Conservation (phyloP, 1,140 invertebrate species). For the Eciton burchellii region DNA sequence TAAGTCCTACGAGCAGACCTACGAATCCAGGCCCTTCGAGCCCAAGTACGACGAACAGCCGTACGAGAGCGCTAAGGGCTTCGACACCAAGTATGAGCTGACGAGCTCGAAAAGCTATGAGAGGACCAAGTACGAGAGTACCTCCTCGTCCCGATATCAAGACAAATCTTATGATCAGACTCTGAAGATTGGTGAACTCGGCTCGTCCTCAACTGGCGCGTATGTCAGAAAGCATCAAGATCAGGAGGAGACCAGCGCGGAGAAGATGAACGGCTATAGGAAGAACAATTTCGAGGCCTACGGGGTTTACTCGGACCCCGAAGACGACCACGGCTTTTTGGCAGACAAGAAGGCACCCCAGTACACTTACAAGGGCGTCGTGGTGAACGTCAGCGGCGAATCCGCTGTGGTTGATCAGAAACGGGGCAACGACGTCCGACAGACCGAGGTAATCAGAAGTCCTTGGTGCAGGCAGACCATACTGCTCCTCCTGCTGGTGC, state of each 20-base stretch:
- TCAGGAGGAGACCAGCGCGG: conserved; percentile 72
- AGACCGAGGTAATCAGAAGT: conserved; percentile 77
- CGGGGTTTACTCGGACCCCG: conserved; percentile 86
- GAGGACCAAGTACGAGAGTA: conserved; percentile 80
- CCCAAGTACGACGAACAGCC: conserved; percentile 76
- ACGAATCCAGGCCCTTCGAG: conserved; percentile 74
- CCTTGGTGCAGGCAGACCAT: conserved; percentile 86
- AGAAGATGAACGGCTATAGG: conserved; percentile 84
- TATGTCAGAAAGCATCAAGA: conserved; percentile 82
- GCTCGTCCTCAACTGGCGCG: conserved; percentile 70
- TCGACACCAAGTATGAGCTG: conserved; percentile 82
- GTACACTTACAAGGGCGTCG: conserved; percentile 85
- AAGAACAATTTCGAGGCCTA: conserved; percentile 86
- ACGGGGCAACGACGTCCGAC: conserved; percentile 76
- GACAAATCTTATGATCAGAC: conserved; percentile 84
- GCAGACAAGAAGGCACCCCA: conserved; percentile 82
- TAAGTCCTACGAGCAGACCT: conserved; percentile 75
- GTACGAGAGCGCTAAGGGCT: conserved; percentile 72
- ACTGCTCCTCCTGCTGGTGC: conserved; percentile 85
- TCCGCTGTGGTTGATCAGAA: conserved; percentile 84
- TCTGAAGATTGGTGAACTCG: conserved; percentile 81
- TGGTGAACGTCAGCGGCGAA: conserved; percentile 86
- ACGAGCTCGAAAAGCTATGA: conserved; percentile 84
- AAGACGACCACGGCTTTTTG: conserved; percentile 86
- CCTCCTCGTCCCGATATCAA: conserved; percentile 75